A percentile compares a stretch with the other conserved stretches of the same genome.
phyloP scores from a whole-genome alignment of 2,113 vertebrate genomes.

The Brachypodius melanocephalos region DNA sequence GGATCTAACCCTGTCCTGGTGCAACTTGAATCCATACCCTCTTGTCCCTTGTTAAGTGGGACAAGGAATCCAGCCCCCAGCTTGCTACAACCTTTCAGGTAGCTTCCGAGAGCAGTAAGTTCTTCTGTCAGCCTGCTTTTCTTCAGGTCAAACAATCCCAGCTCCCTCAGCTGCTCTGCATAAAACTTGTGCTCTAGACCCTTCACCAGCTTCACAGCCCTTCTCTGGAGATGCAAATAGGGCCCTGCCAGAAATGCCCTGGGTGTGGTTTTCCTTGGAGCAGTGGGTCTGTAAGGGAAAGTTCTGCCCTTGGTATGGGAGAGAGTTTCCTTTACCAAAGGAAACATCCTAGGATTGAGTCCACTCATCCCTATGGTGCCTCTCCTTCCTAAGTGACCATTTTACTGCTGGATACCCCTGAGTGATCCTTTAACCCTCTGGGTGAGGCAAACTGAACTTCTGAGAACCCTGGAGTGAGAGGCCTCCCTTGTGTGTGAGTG shows the following conservation, averaged over 20 bases:
- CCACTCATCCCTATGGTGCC: rapidly evolving
- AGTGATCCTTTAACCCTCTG: not conserved
- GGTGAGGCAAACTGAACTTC: not conserved
- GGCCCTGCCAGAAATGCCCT: not conserved
- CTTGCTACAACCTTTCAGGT: not conserved
- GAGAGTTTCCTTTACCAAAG: not conserved
- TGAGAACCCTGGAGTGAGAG: not conserved
- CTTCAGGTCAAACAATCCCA: not conserved
- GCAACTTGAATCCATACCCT: not conserved
- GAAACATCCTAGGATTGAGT: not conserved
- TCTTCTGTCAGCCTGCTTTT: not conserved
- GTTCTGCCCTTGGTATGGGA: not conserved
- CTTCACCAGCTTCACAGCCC: not conserved
- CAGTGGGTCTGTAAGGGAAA: not conserved
- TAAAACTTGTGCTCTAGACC: not conserved
- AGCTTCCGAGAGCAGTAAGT: not conserved
- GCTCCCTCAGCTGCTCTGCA: not conserved
- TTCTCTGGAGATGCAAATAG: not conserved
- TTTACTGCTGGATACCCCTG: not conserved
- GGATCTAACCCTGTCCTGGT: not conserved
- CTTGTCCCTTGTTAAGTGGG: not conserved
- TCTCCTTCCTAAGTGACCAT: not conserved
- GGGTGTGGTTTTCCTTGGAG: not conserved
- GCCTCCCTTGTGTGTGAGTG: too few relatives aligned
- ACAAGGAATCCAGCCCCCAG: not conserved